phyloP scores from a whole-genome alignment of 1,140 invertebrate genomes.

The Apis cerana region DNA sequence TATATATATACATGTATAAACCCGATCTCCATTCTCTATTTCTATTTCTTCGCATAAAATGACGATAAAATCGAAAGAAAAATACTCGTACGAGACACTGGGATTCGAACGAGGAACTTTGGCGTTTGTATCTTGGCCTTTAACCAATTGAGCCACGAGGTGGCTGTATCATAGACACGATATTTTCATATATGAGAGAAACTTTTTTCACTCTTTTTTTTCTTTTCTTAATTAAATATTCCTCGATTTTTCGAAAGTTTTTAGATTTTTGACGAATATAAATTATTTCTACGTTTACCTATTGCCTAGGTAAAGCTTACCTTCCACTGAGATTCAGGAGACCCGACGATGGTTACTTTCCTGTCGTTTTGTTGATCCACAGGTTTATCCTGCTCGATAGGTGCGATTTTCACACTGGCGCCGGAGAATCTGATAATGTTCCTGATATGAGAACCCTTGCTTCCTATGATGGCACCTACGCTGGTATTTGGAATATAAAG shows the following conservation, averaged over 20 bases:
- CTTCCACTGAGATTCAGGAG: slow-evolving; percentile 98
- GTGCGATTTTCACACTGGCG: slow-evolving; percentile 96
- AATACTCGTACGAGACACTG: not conserved
- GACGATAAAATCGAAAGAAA: not conserved
- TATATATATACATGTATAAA: too few species aligned
- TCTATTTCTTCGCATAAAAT: not conserved
- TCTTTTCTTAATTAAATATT: too few species aligned
- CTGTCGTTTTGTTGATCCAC: slow-evolving; percentile 89
- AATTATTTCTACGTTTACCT: not conserved
- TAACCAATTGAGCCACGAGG: slow-evolving; percentile 29
- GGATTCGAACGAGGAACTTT: slow-evolving; percentile 54
- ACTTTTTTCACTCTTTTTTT: too few species aligned
- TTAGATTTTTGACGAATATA: not conserved
- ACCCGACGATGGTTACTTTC: slow-evolving; percentile 97
- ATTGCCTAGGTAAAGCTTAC: slow-evolving; percentile 75
- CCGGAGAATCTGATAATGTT: slow-evolving; percentile 98
- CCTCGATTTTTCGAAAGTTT: too few species aligned
- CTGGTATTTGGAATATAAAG: slow-evolving; percentile 98
- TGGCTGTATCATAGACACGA: not conserved
- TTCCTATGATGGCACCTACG: slow-evolving; percentile 98
- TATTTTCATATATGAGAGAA: too few species aligned
- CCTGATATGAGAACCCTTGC: slow-evolving; percentile 97
- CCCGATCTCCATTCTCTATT: not conserved
- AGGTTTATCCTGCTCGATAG: slow-evolving; percentile 90
- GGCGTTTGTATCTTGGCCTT: not conserved